Conservation (phyloP, 2,797 vertebrate genomes). For the Hippocampus kuda region DNA sequence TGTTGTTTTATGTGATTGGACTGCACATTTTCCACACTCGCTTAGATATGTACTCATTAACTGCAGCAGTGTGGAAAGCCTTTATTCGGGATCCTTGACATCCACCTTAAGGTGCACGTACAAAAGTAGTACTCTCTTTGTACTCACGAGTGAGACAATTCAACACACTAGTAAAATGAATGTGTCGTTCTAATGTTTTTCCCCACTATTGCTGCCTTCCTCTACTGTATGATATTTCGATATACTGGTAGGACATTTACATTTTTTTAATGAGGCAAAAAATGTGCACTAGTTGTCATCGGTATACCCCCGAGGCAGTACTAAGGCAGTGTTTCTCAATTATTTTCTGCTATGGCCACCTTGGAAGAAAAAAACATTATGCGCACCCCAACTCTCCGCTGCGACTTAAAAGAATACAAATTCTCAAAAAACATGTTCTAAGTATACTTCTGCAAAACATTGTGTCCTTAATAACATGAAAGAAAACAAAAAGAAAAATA, state of each 20-base stretch:
- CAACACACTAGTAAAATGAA: not conserved
- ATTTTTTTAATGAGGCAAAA: not conserved
- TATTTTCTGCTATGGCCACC: too few species aligned
- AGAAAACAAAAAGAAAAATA: too few species aligned
- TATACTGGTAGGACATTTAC: not conserved
- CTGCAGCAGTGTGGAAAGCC: conserved; percentile 9
- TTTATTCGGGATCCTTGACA: not conserved
- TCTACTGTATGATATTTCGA: too few species aligned
- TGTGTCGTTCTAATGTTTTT: not conserved
- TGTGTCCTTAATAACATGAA: too few species aligned
- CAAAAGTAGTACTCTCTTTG: too few species aligned
- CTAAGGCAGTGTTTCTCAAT: too few species aligned
- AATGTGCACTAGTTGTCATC: not conserved
- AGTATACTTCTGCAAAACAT: too few species aligned
- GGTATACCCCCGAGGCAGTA: too few species aligned
- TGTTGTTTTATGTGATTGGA: conserved; percentile 4
- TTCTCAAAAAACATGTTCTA: not conserved
- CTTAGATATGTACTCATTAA: conserved; percentile 31
- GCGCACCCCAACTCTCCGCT: too few species aligned
- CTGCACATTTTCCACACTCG: conserved; percentile 20
- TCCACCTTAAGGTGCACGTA: not conserved
- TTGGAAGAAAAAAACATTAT: too few species aligned
- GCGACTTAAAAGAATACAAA: too few species aligned
- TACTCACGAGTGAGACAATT: not conserved
- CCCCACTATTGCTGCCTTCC: too few species aligned